Base-by-base conservation (phyloP, 1,140 invertebrate genomes). In the Dryas iulia region DNA sequence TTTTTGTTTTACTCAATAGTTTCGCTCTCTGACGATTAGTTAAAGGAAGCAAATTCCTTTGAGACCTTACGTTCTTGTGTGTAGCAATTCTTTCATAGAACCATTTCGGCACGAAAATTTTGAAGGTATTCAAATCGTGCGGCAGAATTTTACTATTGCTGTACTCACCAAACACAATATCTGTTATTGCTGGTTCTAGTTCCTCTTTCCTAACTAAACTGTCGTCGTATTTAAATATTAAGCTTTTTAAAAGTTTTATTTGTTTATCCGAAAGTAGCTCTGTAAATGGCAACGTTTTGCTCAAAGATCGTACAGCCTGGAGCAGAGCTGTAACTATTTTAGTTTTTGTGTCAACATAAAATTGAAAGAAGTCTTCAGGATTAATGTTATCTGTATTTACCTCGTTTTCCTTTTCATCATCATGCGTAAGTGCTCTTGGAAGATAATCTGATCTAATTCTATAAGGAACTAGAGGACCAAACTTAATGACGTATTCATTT, bases 21-120 rank as follows among this genome's bases (percentile, higher is more conserved):
- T 67, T 74, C 30, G 33, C 47, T 57, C 70, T 81, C 59, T 79
- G 77, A 28, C 76, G 72, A n/a, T n/a, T 62, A 10, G 78, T 78
- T 52, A 77, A 28, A 2, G 79, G 78, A 11, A 82, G 59, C 0
- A 81, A 8, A 7, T 71, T 57, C 35, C 76, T 63, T 1, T 62
- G 28, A 25, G 12, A 18, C 62, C 64, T 39, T 8, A 57, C 58
- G 11, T 57, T 59, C 11, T 72, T 75, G 47, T 12, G 69, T 18
- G 11, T 28, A 24, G 56, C 8, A 24, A 72, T 18, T 4, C 58
- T 59, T 7, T 76, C 52, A 18, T 71, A 70, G 4, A 79, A 26
- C 69, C 69, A 74, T 59, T 68, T 63, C 14, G 82, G 81, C 11
- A 83, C 47, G 23, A 76, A 77, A 65, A 82, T 67, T 39, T 79